Base-by-base conservation (phyloP, 2,888 invertebrate species). In the Flexamia atlantica region DNA sequence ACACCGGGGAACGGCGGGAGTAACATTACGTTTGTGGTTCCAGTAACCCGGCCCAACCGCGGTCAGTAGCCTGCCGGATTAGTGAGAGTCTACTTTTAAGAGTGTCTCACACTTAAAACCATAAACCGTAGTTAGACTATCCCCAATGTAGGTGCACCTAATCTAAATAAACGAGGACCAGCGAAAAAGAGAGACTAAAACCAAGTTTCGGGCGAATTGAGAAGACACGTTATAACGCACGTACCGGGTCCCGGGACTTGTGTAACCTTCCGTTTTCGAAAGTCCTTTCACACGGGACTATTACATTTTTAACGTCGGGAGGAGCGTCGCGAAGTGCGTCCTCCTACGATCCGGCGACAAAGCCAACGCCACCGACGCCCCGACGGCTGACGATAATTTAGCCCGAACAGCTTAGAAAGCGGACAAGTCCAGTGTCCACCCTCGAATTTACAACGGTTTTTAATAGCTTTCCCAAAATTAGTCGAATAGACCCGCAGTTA, bases 381-480 rank as follows among this genome's bases (percentile, higher is more conserved):
- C 23, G 23, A n/a, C n/a, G n/a, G n/a, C n/a, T n/a, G 64, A 28
- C 28, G 64, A 28, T 64, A 57, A 57, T 57, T 20, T 57, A 57
- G 57, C 36, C 23, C 20, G 7, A 81, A 53, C 3, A n/a, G 64
- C 57, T 81, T 57, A 60, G 64, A 81, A 81, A 81, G 64, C 50
- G 53, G 53, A 53, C 53, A 53, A 1, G n/a, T 23, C 23, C 14
- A 9, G 64, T 64, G 64, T 64, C 64, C 64, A 64, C 64, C 64
- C 64, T 64, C 64, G 20, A 64, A 64, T 64, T 64, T 64, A 64
- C 30, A 64, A 64, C 64, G 64, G 28, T 64, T 64, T n/a, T 64
- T 64, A 80, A 50, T 40, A 20, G 72, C 72, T 32, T 72, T 40
- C 72, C 72, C 72, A 25, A 72, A n/a, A 72, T 72, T 40, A 72